phyloP scores from a whole-genome alignment of 2,113 vertebrate genomes.

The Pontoporia blainvillei region DNA sequence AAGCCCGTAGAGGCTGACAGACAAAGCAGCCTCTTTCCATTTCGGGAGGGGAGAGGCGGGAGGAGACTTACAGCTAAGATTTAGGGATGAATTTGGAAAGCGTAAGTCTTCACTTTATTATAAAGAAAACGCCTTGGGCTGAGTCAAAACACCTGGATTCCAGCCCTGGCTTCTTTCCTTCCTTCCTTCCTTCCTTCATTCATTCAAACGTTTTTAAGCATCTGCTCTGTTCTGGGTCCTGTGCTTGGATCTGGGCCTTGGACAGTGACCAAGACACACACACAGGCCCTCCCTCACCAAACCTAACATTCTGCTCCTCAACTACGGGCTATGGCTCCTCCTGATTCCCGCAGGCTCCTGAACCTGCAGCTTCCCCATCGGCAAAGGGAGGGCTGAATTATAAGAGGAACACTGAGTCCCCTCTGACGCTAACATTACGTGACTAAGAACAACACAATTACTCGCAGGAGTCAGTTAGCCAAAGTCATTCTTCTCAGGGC shows the following conservation, averaged over 20 bases:
- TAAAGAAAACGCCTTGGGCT: background rate
- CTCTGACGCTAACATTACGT: background rate
- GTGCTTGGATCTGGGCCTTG: background rate
- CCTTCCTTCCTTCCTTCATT: background rate
- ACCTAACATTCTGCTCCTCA: background rate
- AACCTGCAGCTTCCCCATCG: background rate
- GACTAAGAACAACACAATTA: background rate
- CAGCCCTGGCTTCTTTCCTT: background rate
- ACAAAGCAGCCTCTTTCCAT: background rate
- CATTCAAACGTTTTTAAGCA: background rate
- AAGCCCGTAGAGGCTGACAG: background rate
- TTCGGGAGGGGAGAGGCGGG: background rate
- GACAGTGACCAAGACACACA: background rate
- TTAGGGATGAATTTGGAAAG: background rate
- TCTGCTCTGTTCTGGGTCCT: background rate
- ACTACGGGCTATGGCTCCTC: rapidly evolving
- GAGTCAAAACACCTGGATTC: background rate
- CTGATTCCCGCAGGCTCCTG: background rate
- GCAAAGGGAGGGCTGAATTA: background rate
- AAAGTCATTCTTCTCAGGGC: background rate
- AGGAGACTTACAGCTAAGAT: background rate
- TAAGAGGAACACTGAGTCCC: background rate
- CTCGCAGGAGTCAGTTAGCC: background rate
- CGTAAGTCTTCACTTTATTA: background rate
- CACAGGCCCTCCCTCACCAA: background rate